Conservation (phyloP, 2,113 vertebrate genomes). For the Pavo muticus region DNA sequence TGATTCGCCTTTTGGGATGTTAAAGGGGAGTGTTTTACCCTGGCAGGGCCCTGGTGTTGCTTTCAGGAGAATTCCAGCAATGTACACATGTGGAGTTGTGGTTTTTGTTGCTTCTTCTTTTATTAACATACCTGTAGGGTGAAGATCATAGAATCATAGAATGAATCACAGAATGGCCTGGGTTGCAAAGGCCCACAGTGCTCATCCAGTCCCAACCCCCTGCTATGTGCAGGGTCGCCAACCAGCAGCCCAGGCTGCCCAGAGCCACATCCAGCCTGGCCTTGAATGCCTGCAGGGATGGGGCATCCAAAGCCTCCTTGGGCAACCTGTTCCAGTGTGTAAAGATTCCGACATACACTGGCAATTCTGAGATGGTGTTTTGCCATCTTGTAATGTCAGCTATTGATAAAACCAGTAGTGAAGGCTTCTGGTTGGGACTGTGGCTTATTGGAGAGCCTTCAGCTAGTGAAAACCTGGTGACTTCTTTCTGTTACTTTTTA, state of each 20-base stretch:
- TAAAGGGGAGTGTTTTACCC: background rate
- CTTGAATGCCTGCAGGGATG: too few relatives aligned
- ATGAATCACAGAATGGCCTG: too few relatives aligned
- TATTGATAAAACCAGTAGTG: background rate
- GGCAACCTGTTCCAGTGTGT: too few relatives aligned
- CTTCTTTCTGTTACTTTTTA: background rate
- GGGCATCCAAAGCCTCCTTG: too few relatives aligned
- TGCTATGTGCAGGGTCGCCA: too few relatives aligned
- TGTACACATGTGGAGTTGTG: accelerated
- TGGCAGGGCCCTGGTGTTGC: accelerated
- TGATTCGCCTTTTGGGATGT: background rate
- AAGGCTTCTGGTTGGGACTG: background rate
- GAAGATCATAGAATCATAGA: background rate
- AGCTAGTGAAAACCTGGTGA: background rate
- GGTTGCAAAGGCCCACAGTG: too few relatives aligned
- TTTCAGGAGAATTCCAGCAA: background rate
- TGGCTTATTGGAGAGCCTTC: background rate
- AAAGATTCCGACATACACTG: background rate
- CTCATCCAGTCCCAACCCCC: too few relatives aligned
- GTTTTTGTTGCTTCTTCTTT: too few relatives aligned
- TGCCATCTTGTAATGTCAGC: background rate
- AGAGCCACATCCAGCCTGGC: too few relatives aligned
- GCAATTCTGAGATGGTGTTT: background rate
- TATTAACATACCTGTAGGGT: background rate
- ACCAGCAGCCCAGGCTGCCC: too few relatives aligned